Conservation (phyloP, 1,140 invertebrate genomes). For the Brachystomella parvula region DNA sequence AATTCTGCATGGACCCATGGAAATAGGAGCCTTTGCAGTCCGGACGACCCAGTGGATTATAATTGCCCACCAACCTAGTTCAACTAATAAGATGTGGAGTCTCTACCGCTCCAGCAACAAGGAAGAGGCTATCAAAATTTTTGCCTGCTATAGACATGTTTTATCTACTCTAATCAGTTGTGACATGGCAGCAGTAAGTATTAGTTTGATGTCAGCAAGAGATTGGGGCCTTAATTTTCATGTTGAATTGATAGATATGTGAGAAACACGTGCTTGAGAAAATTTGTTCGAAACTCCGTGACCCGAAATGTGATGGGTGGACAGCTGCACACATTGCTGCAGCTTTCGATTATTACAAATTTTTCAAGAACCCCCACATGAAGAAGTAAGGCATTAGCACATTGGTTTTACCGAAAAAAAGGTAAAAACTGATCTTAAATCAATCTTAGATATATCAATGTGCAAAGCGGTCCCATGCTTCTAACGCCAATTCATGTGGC, state of each 20-base stretch:
- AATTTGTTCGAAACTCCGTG: conserved; percentile 12
- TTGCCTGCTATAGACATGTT: conserved; percentile 17
- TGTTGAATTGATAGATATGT: conserved; percentile 16
- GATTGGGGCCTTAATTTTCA: background rate
- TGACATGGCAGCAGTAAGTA: background rate
- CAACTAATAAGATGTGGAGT: conserved; percentile 25
- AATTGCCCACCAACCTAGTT: conserved; percentile 23
- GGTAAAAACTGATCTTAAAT: background rate
- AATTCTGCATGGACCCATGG: conserved; percentile 26
- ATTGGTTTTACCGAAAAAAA: background rate
- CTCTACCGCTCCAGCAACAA: conserved; percentile 8
- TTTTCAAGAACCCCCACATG: background rate
- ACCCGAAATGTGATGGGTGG: conserved; percentile 16
- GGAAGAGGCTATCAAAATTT: conserved; percentile 15
- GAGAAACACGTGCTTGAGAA: conserved; percentile 17
- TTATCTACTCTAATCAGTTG: conserved; percentile 2
- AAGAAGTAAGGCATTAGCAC: background rate
- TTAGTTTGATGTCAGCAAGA: background rate
- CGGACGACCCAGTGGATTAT: conserved; percentile 18
- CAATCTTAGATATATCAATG: conserved; percentile 9
- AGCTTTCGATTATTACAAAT: conserved; percentile 11
- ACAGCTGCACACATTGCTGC: conserved; percentile 13
- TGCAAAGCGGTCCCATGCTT: conserved; percentile 16
- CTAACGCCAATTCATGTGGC: conserved; percentile 32
- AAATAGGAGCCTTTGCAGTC: background rate